Evolutionary conservation across 92 coral and sea anemone species (phyloP), one percentile per base, ranked within the genome.

Genomic region (Hydrozoanthus gracilis): DNA sequence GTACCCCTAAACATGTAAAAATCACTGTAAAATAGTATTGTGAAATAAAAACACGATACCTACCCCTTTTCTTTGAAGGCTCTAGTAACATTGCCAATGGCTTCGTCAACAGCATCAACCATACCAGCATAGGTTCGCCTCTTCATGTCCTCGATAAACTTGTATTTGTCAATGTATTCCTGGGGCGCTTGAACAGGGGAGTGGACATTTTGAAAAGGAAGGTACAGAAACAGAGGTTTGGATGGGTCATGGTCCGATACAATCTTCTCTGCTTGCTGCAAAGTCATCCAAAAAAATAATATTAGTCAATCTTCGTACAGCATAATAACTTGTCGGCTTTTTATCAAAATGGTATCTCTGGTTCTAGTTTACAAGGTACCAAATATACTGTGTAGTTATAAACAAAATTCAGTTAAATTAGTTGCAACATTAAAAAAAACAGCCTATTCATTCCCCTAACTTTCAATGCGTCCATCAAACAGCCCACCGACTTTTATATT

Each of bases 141-240:
- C 11, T n/a, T 76, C 67, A 74, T 85, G 83, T 92, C 84, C 4
- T 75, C 12, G 64, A 92, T 90, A 79, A 91, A 92, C 68, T 82
- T 86, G 88, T 92, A 92, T 58, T 91, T 92, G 60, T 27, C 35
- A 27, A 27, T 27, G 35, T 27, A 27, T 27, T 2, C 35, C 35
- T 27, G 35, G 35, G 35, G 95, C 13, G 93, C 95, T 88, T 92
- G 92, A 6, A 88, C 83, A 2, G 95, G 95, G 44, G 68, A 55
- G 70, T 92, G 95, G 51, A 92, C 95, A 61, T 92, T 92, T 92
- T 92, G 95, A 79, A 92, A 92, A 14, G 95, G 93, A 18, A 92
- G 80, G 84, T 92, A 92, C 70, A 92, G 86, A 58, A 92, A 92
- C 62, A 92, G 86, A 12, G 95, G 95, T 18, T 27, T 88, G 4